Percentiles rank a stretch among this genome's conserved stretches.
Evolutionary conservation across 2,797 vertebrate genomes (phyloP).

Genomic region (Threskiornis aethiopicus): DNA sequence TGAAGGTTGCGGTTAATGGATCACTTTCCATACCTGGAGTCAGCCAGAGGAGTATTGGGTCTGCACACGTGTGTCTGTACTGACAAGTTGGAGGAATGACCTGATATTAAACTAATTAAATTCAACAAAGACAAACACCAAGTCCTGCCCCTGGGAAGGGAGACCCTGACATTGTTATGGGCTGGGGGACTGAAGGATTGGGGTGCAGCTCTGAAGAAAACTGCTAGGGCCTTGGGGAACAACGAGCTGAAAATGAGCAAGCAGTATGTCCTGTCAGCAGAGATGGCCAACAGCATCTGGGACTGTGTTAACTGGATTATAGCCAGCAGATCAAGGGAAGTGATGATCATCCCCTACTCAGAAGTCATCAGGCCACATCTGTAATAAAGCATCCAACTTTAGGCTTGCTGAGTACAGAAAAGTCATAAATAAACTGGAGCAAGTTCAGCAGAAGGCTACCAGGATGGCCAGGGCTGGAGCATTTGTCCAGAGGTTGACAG

Average conservation of each 20-base stretch:
- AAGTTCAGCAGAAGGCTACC: neutral
- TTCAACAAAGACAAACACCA: neutral
- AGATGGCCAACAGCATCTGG: neutral
- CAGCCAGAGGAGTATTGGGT: neutral
- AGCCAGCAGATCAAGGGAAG: neutral
- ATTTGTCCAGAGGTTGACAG: neutral
- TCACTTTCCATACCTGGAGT: neutral
- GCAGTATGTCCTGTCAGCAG: neutral
- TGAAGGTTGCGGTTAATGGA: neutral
- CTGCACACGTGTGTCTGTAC: neutral
- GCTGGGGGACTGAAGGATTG: neutral
- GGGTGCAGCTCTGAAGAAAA: neutral
- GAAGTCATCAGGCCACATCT: neutral
- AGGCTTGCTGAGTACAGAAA: neutral
- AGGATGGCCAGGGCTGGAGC: neutral
- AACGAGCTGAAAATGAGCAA: neutral
- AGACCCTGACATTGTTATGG: neutral
- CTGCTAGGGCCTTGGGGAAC: fast-evolving
- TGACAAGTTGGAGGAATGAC: neutral
- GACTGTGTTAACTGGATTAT: neutral
- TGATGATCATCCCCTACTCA: neutral
- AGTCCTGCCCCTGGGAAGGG: neutral
- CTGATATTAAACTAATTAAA: neutral
- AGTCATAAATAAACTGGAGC: neutral
- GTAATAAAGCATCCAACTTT: neutral